These are phyloP conservation scores for Ammodytes marinus DNA, from an alignment of 2,113 vertebrate species.

Conservation along the genomic window DNA sequence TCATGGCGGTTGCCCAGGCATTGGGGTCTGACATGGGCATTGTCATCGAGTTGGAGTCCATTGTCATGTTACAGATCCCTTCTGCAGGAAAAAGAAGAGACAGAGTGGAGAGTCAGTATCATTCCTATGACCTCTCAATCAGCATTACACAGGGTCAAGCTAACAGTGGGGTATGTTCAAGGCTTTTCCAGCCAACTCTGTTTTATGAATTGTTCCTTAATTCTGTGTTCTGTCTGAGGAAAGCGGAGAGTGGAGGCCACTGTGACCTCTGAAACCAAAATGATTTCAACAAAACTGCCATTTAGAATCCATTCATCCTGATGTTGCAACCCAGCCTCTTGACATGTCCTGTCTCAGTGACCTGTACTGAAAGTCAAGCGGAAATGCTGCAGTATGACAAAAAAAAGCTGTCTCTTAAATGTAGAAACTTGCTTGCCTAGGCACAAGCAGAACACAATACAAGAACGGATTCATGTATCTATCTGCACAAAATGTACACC, in stretches of 20 bases:
- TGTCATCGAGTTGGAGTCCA: constrained; percentile 91
- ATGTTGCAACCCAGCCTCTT: constrained; percentile 30
- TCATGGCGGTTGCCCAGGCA: constrained; percentile 97
- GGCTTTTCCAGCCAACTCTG: background rate
- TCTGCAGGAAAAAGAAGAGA: constrained; percentile 77
- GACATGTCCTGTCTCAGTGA: constrained; percentile 38
- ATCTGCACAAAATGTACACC: constrained; percentile 23
- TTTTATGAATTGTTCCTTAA: constrained; percentile 14
- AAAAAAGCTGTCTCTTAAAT: background rate
- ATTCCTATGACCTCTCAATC: constrained; percentile 16
- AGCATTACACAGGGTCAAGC: background rate
- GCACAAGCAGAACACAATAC: constrained; percentile 3
- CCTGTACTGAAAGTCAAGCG: constrained; percentile 2
- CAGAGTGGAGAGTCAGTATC: constrained; percentile 8
- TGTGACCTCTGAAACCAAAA: constrained; percentile 46
- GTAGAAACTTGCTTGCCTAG: background rate
- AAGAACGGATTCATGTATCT: background rate
- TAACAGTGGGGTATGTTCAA: background rate
- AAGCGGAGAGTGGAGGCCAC: constrained; percentile 9
- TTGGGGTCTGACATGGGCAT: constrained; percentile 94
- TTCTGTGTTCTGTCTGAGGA: constrained; percentile 13
- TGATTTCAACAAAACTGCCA: constrained; percentile 52
- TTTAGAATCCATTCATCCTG: constrained; percentile 33
- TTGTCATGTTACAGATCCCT: constrained; percentile 88
- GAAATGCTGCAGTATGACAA: background rate